phyloP scores from a whole-genome alignment of 2,113 vertebrate genomes.

The Perca flavescens region DNA sequence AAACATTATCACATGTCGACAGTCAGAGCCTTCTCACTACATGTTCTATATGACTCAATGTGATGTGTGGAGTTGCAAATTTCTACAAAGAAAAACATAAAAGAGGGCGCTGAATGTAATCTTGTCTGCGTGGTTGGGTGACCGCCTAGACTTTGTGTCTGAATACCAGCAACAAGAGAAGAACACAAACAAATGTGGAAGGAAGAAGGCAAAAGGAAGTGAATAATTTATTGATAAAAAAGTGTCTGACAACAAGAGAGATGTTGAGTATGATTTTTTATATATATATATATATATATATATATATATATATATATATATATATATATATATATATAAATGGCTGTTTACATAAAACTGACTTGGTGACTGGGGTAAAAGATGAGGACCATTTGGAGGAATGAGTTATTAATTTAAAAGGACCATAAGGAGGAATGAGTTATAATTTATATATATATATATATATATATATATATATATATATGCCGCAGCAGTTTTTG shows the following conservation, averaged over 20 bases:
- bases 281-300: too few relatives aligned
- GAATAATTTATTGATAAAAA: background rate
- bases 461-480: background rate
- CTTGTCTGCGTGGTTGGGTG: conserved; percentile 8
- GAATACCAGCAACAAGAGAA: conserved; percentile 9
- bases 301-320: too few relatives aligned
- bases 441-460: background rate
- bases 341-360: background rate
- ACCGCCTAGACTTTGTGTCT: conserved; percentile 20
- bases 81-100: conserved; percentile 17
- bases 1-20: conserved; percentile 79
- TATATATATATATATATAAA: too few relatives aligned
- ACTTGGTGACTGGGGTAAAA: background rate
- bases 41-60: background rate
- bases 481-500: background rate
- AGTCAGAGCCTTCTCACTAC: conserved; percentile 47
- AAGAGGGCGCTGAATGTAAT: conserved; percentile 25
- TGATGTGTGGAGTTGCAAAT: conserved; percentile 16
- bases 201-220: background rate
- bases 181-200: background rate
- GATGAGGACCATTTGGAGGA: background rate
- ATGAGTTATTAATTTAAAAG: conserved; percentile 3
- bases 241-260: too few relatives aligned
- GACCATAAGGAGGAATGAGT: background rate
- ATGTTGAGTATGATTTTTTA: too few relatives aligned